phyloP scores from a whole-genome alignment of 2,113 vertebrate species.

The Pelodiscus sinensis region DNA sequence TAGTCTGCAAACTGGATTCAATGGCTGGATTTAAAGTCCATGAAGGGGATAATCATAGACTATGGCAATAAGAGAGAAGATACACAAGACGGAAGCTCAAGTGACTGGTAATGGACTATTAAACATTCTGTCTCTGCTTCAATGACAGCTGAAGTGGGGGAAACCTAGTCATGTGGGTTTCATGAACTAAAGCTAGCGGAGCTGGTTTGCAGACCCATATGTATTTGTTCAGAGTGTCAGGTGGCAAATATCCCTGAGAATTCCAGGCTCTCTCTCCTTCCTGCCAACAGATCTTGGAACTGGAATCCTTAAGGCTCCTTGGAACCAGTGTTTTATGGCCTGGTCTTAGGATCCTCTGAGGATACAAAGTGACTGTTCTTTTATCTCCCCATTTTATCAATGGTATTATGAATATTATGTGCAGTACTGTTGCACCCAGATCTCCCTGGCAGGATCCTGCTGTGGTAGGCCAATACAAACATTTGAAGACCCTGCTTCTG shows the following conservation, averaged over 20 bases:
- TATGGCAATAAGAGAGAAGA: background rate
- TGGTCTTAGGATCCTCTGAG: background rate
- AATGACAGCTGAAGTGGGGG: background rate
- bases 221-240: background rate
- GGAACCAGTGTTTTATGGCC: background rate
- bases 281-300: background rate
- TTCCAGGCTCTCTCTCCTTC: background rate
- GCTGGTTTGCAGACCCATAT: background rate
- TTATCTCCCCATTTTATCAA: background rate
- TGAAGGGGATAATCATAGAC: background rate
- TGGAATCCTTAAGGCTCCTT: background rate
- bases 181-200: background rate
- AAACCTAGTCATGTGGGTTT: background rate
- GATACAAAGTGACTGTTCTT: background rate
- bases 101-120: background rate
- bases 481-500: background rate
- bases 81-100: background rate
- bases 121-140: background rate
- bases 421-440: background rate
- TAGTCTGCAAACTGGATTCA: background rate
- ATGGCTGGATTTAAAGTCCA: background rate
- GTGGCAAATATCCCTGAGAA: background rate
- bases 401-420: background rate
- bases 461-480: background rate
- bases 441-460: background rate